These are phyloP conservation scores for Xyrauchen texanus DNA, from an alignment of 2,113 vertebrate species.

Conservation along the genomic window DNA sequence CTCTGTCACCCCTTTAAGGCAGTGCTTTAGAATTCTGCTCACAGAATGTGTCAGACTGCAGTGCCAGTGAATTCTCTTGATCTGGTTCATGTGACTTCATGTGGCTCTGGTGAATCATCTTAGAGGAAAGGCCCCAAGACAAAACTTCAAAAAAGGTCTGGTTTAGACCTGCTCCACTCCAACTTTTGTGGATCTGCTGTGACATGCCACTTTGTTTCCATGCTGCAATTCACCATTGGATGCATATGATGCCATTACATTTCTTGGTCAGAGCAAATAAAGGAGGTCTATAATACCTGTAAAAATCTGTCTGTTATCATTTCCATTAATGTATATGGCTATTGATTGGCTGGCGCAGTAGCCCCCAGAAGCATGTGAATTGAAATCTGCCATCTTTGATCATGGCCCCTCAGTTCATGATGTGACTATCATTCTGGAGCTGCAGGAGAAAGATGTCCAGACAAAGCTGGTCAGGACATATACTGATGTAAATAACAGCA, in stretches of 20 bases:
- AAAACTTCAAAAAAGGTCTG: conserved; percentile 31
- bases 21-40: conserved; percentile 21
- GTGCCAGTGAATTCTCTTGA: conserved; percentile 19
- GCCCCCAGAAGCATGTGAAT: too few species aligned
- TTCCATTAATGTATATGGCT: too few species aligned
- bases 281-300: too few species aligned
- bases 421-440: too few species aligned
- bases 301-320: too few species aligned
- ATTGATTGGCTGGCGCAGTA: too few species aligned
- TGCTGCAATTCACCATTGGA: background rate
- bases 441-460: too few species aligned
- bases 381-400: too few species aligned
- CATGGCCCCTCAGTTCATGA: too few species aligned
- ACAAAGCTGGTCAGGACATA: too few species aligned
- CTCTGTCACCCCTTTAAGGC: conserved; percentile 14
- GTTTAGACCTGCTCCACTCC: conserved; percentile 16
- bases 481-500: too few species aligned
- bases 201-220: background rate
- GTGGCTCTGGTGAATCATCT: conserved; percentile 19
- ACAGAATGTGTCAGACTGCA: conserved; percentile 23
- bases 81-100: conserved; percentile 34
- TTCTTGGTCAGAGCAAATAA: background rate
- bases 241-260: background rate
- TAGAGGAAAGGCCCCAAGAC: conserved; percentile 12
- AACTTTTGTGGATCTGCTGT: conserved; percentile 18